A percentile compares a stretch with the other conserved stretches of the same genome.
These are phyloP conservation scores for Thumatha senex DNA, from an alignment of 2,888 invertebrate species.

Conservation along the genomic window DNA sequence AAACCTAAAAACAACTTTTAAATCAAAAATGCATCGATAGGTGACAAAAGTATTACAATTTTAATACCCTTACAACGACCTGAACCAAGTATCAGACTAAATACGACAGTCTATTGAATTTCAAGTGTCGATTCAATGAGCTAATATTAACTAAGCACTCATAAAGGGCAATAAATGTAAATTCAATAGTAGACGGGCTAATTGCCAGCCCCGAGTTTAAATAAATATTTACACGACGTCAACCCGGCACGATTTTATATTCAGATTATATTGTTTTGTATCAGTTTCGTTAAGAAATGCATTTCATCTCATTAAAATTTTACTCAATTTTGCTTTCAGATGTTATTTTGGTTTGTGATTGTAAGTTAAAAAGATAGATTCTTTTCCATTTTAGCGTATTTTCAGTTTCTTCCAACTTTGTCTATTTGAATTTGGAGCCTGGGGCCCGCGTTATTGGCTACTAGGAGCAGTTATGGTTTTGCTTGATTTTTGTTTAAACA, in stretches of 20 bases:
- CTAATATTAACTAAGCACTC: conserved; percentile 79
- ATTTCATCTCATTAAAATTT: no score
- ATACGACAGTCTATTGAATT: conserved; percentile 50
- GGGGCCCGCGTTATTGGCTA: no score
- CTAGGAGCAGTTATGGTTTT: no score
- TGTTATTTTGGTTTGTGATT: no score
- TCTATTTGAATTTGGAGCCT: no score
- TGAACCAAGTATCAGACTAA: conserved; percentile 25
- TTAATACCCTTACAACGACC: not conserved
- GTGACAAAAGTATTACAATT: not conserved
- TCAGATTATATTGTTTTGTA: conserved; percentile 60
- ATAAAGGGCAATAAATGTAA: conserved; percentile 71
- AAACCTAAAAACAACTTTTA: not conserved
- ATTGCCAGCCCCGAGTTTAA: conserved; percentile 50
- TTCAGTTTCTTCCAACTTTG: no score
- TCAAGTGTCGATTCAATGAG: conserved; percentile 63
- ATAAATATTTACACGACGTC: conserved; percentile 69
- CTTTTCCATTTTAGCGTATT: no score
- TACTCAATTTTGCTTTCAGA: no score
- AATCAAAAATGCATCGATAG: not conserved
- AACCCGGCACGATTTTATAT: conserved; percentile 66
- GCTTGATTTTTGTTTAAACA: no score
- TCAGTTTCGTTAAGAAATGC: conserved; percentile 1
- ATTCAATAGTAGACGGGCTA: conserved; percentile 69
- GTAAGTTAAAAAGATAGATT: no score